phyloP scores from a whole-genome alignment of 2,113 vertebrate genomes.

The Sinosuthora webbiana region DNA sequence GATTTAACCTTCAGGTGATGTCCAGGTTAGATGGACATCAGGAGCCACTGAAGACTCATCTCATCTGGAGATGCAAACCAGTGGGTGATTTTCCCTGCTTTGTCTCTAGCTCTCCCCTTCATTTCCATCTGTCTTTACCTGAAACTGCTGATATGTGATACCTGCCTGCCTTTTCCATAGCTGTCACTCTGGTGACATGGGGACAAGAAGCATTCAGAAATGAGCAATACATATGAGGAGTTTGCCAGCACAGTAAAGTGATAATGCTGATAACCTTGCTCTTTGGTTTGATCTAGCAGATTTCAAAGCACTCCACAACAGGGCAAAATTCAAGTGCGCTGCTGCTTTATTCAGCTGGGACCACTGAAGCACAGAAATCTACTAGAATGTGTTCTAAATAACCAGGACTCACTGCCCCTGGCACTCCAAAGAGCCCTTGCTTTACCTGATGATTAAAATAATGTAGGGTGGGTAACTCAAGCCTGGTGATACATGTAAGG shows the following conservation, averaged over 20 bases:
- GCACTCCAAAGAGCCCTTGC: background rate
- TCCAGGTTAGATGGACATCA: background rate
- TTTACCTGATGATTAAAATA: background rate
- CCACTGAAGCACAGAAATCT: background rate
- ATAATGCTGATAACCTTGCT: background rate
- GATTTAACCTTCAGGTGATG: background rate
- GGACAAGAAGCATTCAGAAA: background rate
- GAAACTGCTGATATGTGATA: background rate
- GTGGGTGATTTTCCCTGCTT: background rate
- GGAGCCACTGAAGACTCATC: background rate
- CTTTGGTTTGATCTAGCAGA: background rate
- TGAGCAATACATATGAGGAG: background rate
- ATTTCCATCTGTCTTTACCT: background rate
- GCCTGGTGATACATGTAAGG: background rate
- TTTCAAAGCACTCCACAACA: background rate
- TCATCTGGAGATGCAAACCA: background rate
- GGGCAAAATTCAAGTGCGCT: background rate
- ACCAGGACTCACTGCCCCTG: fast-evolving
- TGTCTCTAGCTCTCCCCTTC: background rate
- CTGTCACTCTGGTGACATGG: background rate
- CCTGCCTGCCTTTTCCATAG: background rate
- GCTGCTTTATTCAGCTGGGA: background rate
- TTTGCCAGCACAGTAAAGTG: background rate
- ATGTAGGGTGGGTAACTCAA: fast-evolving
- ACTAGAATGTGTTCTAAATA: background rate